These are phyloP conservation scores for Agrotis clavis DNA, from an alignment of 2,888 invertebrate species.

Conservation along the genomic window DNA sequence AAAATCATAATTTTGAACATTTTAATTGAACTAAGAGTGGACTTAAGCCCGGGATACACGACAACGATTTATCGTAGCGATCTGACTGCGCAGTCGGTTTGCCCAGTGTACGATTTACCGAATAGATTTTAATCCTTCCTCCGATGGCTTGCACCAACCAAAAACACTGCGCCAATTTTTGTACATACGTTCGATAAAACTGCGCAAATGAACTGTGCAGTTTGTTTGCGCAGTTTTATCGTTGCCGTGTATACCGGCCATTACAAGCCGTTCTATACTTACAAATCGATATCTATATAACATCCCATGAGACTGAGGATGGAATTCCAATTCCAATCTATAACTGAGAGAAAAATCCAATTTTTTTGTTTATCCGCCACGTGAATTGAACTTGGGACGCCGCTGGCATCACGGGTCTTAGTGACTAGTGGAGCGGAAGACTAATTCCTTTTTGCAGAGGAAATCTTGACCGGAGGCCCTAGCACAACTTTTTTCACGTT, in stretches of 20 bases:
- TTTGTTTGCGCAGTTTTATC: too few species aligned
- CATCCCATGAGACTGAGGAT: conserved; percentile 26
- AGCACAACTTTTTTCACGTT: too few species aligned
- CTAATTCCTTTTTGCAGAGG: conserved; percentile 11
- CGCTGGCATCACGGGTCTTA: background rate
- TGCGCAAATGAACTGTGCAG: too few species aligned
- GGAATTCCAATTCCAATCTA: conserved; percentile 45
- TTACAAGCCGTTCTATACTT: background rate
- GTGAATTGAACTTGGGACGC: conserved; percentile 32
- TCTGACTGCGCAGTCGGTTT: too few species aligned
- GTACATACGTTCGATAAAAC: too few species aligned
- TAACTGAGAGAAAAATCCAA: conserved; percentile 60
- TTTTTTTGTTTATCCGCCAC: conserved; percentile 50
- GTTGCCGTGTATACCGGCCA: too few species aligned
- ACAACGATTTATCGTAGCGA: too few species aligned
- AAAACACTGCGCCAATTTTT: too few species aligned
- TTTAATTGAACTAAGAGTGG: background rate
- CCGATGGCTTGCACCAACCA: too few species aligned
- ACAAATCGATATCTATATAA: conserved; percentile 3
- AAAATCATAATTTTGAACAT: background rate
- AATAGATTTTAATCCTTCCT: too few species aligned
- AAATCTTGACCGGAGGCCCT: conserved; percentile 1
- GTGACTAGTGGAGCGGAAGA: conserved; percentile 23
- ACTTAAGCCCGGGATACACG: too few species aligned
- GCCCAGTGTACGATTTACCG: too few species aligned